Conservation (phyloP, 2,888 invertebrate genomes). For the Schizaphis graminum region DNA sequence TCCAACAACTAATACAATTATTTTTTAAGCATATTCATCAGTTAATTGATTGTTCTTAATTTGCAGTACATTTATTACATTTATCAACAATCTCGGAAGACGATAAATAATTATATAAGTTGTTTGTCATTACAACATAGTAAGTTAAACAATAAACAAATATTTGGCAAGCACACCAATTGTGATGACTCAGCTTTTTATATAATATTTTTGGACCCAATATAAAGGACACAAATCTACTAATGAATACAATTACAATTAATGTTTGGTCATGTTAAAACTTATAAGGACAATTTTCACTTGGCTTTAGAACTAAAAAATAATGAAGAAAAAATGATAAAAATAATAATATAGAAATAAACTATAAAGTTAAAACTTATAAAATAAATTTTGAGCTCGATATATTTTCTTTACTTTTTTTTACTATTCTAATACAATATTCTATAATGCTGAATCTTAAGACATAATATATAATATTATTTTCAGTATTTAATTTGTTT, state of each 20-base stretch:
- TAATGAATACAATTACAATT: neutral
- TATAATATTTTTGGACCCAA: neutral
- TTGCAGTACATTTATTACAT: neutral
- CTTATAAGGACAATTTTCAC: neutral
- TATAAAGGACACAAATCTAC: neutral
- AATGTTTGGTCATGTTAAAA: neutral
- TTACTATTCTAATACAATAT: neutral
- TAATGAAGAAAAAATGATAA: neutral
- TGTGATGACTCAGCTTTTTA: neutral
- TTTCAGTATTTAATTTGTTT: neutral
- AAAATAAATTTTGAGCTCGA: neutral
- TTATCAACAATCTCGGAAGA: neutral
- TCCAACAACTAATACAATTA: neutral
- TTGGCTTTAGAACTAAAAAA: neutral
- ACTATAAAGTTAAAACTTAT: conserved; percentile 29
- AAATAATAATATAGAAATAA: conserved; percentile 4
- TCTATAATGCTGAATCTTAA: neutral
- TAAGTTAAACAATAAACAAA: neutral
- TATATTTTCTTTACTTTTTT: neutral
- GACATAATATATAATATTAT: neutral
- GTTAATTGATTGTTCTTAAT: neutral
- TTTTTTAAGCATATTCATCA: neutral
- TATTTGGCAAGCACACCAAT: neutral
- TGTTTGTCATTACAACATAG: neutral
- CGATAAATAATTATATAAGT: neutral